Evolutionary conservation across 2,113 vertebrate species (phyloP).

Genomic region (Irena cyanogastra): DNA sequence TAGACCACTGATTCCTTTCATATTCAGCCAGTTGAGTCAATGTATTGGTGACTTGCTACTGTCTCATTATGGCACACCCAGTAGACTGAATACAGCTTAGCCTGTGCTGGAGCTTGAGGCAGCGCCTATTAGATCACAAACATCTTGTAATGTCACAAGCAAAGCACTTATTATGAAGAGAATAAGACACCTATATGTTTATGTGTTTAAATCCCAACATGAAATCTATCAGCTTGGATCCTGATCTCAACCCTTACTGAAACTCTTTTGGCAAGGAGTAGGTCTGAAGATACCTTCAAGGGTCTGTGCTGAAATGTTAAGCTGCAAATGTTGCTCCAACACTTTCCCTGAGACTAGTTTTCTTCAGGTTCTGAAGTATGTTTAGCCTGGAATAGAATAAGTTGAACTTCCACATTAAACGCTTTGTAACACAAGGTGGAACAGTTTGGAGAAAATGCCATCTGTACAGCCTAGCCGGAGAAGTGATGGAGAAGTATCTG

Average conservation of each 20-base stretch:
- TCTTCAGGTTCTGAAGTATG: background rate
- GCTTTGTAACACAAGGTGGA: background rate
- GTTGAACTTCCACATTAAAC: background rate
- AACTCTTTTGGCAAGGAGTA: background rate
- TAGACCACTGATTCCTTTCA: background rate
- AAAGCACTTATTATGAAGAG: background rate
- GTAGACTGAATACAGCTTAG: background rate
- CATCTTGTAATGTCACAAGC: background rate
- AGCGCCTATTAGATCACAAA: background rate
- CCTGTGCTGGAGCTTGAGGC: background rate
- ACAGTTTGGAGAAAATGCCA: background rate
- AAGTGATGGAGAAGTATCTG: background rate
- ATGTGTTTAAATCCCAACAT: background rate
- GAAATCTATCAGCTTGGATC: background rate
- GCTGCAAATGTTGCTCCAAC: background rate
- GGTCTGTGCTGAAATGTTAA: background rate
- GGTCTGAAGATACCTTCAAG: background rate
- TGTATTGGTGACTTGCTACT: background rate
- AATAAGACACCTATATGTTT: background rate
- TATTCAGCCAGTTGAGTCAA: background rate
- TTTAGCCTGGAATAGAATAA: constrained; percentile 16
- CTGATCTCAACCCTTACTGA: background rate
- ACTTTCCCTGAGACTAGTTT: background rate
- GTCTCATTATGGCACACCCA: background rate
- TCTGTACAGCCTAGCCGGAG: background rate